Evolutionary conservation across 2,113 vertebrate species (phyloP), one percentile per base, ranked within the genome.

Genomic region (Gracilinanus agilis): DNA sequence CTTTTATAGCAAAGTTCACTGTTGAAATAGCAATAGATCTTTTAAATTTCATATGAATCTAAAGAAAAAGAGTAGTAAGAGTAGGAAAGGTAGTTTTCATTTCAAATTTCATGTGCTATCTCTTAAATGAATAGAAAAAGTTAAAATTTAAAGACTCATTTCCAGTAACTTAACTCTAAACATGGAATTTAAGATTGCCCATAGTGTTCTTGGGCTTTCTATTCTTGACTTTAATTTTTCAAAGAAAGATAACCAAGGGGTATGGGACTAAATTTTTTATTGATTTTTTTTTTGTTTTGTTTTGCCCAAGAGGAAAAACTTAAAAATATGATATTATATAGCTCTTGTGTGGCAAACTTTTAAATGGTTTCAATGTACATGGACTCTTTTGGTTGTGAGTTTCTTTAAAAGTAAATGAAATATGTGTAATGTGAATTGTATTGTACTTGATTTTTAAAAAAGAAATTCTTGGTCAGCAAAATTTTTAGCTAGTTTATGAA

Each of bases 401-500:
- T 54, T 95, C 19, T 90, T 94, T 88, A 96, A 90, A 95, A 97
- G 67, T 94, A 90, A 95, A 55, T 49, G 61, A 94, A 0, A 55
- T 96, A 55, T 96, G 91, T 96, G 67, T 89, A 92, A 88, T 49
- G 29, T 88, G 90, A 95, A 97, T 94, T 96, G 21, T 97, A 90
- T 88, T 97, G 97, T 89, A 88, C 90, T 97, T 29, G 94, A 55
- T 96, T 96, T 75, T 9, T 9, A 13, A 58, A 75, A 96, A 97
- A 97, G 90, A 91, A 94, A 93, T 90, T 96, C 94, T 96, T 91
- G 93, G 90, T 96, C 98, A 96, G 95, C 93, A 96, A 94, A 90
- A 94, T 97, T 94, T 89, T 44, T 97, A 96, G 94, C 34, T 97
- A 96, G 93, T 96, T 91, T 94, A 96, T 97, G 56, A 58, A 11